Base-by-base conservation (phyloP, 2,888 invertebrate genomes). In the Eupithecia pulchellata region DNA sequence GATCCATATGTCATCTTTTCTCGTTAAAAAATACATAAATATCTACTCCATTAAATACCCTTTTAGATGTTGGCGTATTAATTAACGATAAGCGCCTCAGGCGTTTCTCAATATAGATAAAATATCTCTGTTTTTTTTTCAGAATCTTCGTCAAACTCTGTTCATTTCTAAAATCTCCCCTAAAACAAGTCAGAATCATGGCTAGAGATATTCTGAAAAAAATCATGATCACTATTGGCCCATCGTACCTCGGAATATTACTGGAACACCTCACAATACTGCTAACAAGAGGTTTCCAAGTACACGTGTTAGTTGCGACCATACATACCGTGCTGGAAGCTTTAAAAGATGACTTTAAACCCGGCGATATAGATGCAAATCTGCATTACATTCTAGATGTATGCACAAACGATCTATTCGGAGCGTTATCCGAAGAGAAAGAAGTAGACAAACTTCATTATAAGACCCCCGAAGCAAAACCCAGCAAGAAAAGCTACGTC, bases 161-260 rank as follows among this genome's bases (percentile, higher is more conserved):
- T 82, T 97, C 97, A 0, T 98, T 99, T 86, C 90, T 99, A 71
- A 98, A 98, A 87, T 99, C 99, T 0, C 97, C 97, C 2, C 89
- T 98, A 27, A 97, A 97, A 79, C 98, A 98, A 82, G 97, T 99
- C 3, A 95, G 99, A 57, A 96, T 97, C 83, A 93, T 96, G 0
- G 97, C 99, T 0, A 95, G 99, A 39, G 98, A 98, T 86, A 98
- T 98, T n/a, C 95, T 99, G n/a, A 97, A 97, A 79, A 97, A 98
- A 89, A 97, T 99, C 32, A 97, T 98, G 96, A 84, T 96, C 0
- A 96, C 97, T 0, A 95, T 99, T 11, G 99, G 99, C 0, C 96
- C 98, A 0, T 91, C 95, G 20, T 98, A 98, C 88, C 93, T 99
- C 73, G 95, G 96, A 9, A 94, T 96, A 80, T 90, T 99, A 29